Conservation (phyloP, 1,140 invertebrate species). For the Scaptomyza pallida region DNA sequence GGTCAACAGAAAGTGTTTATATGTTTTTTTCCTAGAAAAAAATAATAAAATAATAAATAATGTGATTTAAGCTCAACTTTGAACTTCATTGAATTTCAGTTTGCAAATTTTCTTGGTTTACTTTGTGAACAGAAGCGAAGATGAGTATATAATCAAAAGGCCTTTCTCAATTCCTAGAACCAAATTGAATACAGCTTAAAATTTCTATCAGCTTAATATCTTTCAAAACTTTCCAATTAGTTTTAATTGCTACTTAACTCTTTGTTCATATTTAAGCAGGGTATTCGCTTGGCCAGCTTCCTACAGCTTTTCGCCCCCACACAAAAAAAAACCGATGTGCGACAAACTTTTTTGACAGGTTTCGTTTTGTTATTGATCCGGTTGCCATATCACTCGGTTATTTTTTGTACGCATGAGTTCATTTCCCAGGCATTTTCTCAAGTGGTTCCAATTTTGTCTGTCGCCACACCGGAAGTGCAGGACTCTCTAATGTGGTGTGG, state of each 20-base stretch:
- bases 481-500: background rate
- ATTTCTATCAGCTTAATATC: background rate
- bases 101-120: too few species aligned
- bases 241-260: background rate
- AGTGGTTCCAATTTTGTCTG: slow-evolving; percentile 19
- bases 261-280: background rate
- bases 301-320: too few species aligned
- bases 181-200: too few species aligned
- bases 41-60: too few species aligned
- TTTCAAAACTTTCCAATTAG: background rate
- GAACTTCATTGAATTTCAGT: too few species aligned
- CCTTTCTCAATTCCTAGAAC: too few species aligned
- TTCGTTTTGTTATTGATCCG: slow-evolving; percentile 33
- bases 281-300: background rate
- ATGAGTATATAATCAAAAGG: too few species aligned
- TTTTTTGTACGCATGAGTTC: slow-evolving; percentile 19
- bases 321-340: background rate
- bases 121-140: too few species aligned
- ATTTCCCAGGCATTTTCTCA: slow-evolving; percentile 21
- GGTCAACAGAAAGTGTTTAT: too few species aligned
- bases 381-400: slow-evolving; percentile 2
- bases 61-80: too few species aligned
- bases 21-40: too few species aligned
- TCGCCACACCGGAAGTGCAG: slow-evolving; percentile 41
- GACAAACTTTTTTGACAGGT: background rate